These are phyloP conservation scores for Alectoris magna DNA, from an alignment of 2,797 vertebrate genomes.

Conservation along the genomic window DNA sequence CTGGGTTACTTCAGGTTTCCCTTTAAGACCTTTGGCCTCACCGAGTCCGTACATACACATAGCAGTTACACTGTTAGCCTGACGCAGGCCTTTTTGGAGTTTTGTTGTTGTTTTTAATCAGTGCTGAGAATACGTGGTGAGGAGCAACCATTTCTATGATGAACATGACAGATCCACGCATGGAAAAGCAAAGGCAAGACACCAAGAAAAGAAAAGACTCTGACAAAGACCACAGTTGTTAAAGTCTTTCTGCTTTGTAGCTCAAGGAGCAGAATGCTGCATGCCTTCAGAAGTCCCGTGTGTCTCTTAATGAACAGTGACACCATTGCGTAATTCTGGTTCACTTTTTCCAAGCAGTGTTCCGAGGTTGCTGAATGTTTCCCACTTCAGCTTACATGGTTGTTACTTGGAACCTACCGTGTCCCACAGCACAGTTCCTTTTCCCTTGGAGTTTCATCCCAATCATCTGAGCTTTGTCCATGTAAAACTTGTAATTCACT, in stretches of 20 bases:
- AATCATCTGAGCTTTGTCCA: background rate
- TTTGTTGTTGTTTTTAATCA: background rate
- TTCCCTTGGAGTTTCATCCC: background rate
- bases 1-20: background rate
- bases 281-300: background rate
- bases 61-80: background rate
- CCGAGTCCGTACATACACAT: rapidly evolving
- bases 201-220: rapidly evolving
- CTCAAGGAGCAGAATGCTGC: background rate
- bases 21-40: background rate
- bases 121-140: background rate
- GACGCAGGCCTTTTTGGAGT: background rate
- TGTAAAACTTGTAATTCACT: background rate
- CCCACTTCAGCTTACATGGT: rapidly evolving
- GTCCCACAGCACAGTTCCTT: background rate
- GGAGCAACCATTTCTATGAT: background rate
- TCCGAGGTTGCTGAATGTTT: background rate
- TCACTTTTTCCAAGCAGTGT: background rate
- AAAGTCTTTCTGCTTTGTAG: background rate
- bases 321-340: background rate
- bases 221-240: background rate
- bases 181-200: background rate
- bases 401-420: background rate
- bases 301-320: background rate
- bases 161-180: background rate